Percentiles rank a stretch among this genome's conserved stretches.
Evolutionary conservation across 2,888 invertebrate species (phyloP).

Genomic region (Saturnia pavonia): DNA sequence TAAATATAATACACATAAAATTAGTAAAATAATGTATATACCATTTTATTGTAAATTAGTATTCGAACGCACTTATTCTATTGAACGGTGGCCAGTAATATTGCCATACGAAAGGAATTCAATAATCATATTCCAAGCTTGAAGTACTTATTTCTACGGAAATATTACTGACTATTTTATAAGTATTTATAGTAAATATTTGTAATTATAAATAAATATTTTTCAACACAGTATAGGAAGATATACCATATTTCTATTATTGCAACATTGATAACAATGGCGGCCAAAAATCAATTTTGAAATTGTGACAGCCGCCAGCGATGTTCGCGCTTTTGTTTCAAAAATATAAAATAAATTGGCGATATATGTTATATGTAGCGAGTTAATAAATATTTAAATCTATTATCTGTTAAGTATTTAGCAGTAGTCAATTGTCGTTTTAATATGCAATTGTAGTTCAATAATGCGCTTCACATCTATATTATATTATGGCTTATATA

Average conservation of each 20-base stretch:
- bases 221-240: not conserved
- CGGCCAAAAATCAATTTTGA: slow-evolving; percentile 80
- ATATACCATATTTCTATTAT: not conserved
- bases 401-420: not conserved
- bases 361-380: not conserved
- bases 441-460: not conserved
- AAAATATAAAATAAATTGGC: slow-evolving; percentile 27
- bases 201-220: not conserved
- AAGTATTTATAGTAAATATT: not conserved
- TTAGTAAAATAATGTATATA: not conserved
- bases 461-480: not conserved
- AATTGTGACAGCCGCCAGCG: slow-evolving; percentile 51
- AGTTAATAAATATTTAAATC: not conserved
- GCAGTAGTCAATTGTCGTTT: not conserved
- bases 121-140: not conserved
- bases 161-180: not conserved
- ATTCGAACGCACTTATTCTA: not conserved
- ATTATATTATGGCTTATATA: not conserved
- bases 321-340: slow-evolving; percentile 26
- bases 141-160: not conserved
- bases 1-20: not conserved
- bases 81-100: not conserved
- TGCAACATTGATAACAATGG: slow-evolving; percentile 49
- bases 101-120: not conserved
- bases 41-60: not conserved